Conservation (phyloP, 2,888 invertebrate genomes). For the Plagodis pulveraria region DNA sequence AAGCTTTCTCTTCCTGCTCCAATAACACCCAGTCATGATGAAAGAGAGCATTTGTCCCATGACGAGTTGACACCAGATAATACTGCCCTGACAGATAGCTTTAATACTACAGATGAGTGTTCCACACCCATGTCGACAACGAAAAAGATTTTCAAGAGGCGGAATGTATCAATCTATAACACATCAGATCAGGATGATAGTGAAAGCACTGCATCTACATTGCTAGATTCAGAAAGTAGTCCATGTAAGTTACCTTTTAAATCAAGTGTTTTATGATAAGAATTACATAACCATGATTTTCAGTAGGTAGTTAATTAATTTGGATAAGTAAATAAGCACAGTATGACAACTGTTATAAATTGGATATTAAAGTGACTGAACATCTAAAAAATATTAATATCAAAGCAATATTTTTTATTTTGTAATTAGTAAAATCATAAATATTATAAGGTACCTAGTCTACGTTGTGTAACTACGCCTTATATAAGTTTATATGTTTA, state of each 20-base stretch:
- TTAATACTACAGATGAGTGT: slow-evolving; percentile 52
- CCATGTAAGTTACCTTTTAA: slow-evolving; percentile 56
- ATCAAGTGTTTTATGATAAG: slow-evolving; percentile 15
- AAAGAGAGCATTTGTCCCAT: slow-evolving; percentile 46
- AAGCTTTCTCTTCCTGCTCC: slow-evolving; percentile 72
- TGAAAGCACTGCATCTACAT: slow-evolving; percentile 51
- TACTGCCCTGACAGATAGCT: slow-evolving; percentile 50
- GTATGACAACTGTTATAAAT: too few species aligned
- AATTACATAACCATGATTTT: neutral
- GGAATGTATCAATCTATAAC: slow-evolving; percentile 73
- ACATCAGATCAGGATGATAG: slow-evolving; percentile 60
- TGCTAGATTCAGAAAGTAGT: slow-evolving; percentile 42
- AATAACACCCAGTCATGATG: slow-evolving; percentile 61
- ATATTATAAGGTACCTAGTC: too few species aligned
- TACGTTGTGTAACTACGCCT: too few species aligned
- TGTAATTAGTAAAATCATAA: too few species aligned
- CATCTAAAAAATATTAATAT: too few species aligned
- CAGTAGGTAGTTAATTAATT: neutral
- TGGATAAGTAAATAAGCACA: too few species aligned
- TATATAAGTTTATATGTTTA: too few species aligned
- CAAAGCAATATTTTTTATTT: too few species aligned
- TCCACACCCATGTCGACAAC: slow-evolving; percentile 55
- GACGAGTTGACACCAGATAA: slow-evolving; percentile 44
- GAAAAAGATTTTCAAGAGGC: slow-evolving; percentile 74
- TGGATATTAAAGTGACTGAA: too few species aligned